Evolutionary conservation across 2,113 vertebrate species (phyloP).

Genomic region (Odontophorus gujanensis): DNA sequence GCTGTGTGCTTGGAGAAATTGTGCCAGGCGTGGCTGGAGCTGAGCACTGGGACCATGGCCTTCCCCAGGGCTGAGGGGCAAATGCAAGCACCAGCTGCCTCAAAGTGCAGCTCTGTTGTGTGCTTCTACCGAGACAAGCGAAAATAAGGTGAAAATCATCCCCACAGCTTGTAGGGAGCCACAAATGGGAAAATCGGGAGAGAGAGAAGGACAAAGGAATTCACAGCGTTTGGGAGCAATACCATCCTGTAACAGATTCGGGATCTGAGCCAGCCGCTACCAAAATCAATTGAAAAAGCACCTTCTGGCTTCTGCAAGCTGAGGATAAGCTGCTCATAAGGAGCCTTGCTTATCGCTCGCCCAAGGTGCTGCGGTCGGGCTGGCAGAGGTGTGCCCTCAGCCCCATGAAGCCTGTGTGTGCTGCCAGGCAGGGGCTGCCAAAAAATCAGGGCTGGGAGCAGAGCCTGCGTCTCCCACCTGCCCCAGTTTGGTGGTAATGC

Average conservation of each 20-base stretch:
- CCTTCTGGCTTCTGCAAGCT: background rate
- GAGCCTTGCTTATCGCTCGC: background rate
- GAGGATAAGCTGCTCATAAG: background rate
- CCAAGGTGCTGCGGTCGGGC: background rate
- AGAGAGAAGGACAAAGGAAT: background rate
- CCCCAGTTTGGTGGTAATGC: background rate
- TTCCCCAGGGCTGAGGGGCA: background rate
- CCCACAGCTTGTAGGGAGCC: background rate
- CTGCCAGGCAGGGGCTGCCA: background rate
- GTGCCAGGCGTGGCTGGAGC: background rate
- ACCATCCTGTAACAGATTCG: background rate
- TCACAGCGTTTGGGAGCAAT: background rate
- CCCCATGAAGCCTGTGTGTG: background rate
- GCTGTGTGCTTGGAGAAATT: background rate
- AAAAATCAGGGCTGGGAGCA: background rate
- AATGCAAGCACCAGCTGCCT: fast-evolving
- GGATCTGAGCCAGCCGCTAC: background rate
- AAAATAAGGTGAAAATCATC: background rate
- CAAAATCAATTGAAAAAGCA: background rate
- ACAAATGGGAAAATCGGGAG: background rate
- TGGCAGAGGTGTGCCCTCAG: background rate
- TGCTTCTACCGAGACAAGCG: background rate
- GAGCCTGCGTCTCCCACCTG: background rate
- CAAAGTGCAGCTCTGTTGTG: background rate
- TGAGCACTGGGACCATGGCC: background rate